These are phyloP conservation scores for Drosophila borborema DNA, from an alignment of 2,888 invertebrate species.

Conservation along the genomic window DNA sequence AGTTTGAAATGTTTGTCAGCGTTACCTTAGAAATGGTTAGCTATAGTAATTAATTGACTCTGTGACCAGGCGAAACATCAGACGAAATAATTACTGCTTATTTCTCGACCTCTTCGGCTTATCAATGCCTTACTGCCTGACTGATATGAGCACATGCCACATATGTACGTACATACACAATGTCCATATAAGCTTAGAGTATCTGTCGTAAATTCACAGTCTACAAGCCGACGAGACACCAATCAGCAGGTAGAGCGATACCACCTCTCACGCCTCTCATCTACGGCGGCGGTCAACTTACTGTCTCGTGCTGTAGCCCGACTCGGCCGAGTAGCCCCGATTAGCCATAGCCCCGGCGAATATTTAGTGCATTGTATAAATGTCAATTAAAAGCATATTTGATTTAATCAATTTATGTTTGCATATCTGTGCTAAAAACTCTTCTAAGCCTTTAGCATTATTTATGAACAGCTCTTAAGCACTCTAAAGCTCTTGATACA, in stretches of 20 bases:
- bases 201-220: conserved; percentile 36
- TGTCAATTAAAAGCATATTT: conserved; percentile 75
- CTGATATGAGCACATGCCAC: conserved; percentile 9
- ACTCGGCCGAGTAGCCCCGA: not conserved
- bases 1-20: not conserved
- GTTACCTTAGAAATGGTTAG: conserved; percentile 3
- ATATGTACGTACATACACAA: not conserved
- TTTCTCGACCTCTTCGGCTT: conserved; percentile 28
- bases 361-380: conserved; percentile 54
- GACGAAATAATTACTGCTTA: conserved; percentile 17
- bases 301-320: not conserved
- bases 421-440: conserved; percentile 8
- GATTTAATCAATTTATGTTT: conserved; percentile 3
- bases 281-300: not conserved
- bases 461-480: conserved; percentile 49
- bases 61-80: conserved; percentile 20
- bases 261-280: not conserved
- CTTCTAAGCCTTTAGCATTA: conserved; percentile 16
- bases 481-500: not conserved
- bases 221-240: not conserved
- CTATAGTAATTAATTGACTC: conserved; percentile 26
- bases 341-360: not conserved
- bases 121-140: conserved; percentile 23
- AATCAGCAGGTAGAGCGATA: not conserved
- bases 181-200: conserved; percentile 18